phyloP scores from a whole-genome alignment of 2,888 invertebrate genomes.

The Hymenopus coronatus region DNA sequence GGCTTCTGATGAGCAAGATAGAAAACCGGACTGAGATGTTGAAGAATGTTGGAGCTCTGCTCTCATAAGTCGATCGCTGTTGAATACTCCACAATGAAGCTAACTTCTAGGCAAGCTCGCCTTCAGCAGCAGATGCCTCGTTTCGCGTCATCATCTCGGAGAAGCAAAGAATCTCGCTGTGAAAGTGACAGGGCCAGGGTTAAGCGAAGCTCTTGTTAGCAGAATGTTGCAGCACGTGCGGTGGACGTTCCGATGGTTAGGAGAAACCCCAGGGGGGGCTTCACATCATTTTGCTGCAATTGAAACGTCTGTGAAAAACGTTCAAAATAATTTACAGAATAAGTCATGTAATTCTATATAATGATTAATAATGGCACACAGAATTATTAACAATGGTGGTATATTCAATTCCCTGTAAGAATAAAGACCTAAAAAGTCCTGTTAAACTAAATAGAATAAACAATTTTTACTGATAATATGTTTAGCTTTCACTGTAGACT shows the following conservation, averaged over 20 bases:
- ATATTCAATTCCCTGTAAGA: too few relatives aligned
- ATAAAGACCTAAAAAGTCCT: too few relatives aligned
- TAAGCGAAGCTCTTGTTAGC: not conserved
- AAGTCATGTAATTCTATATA: too few relatives aligned
- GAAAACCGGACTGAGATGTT: not conserved
- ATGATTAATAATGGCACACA: too few relatives aligned
- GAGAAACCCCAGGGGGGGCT: not conserved
- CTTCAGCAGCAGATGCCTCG: not conserved
- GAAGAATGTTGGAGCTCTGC: not conserved
- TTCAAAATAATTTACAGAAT: too few relatives aligned
- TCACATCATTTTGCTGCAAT: not conserved
- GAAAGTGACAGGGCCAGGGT: not conserved
- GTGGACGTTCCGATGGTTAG: not conserved
- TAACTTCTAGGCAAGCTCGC: not conserved
- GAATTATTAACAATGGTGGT: too few relatives aligned
- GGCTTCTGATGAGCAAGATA: too few relatives aligned
- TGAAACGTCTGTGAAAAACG: too few relatives aligned
- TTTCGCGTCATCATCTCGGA: not conserved
- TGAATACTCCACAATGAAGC: not conserved
- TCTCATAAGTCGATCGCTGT: not conserved
- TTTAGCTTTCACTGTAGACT: too few relatives aligned
- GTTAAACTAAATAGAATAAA: too few relatives aligned
- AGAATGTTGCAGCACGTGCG: not conserved
- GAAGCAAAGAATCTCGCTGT: not conserved
- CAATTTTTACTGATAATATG: too few relatives aligned